Conservation (phyloP, 2,797 vertebrate genomes). For the Acomys russatus region DNA sequence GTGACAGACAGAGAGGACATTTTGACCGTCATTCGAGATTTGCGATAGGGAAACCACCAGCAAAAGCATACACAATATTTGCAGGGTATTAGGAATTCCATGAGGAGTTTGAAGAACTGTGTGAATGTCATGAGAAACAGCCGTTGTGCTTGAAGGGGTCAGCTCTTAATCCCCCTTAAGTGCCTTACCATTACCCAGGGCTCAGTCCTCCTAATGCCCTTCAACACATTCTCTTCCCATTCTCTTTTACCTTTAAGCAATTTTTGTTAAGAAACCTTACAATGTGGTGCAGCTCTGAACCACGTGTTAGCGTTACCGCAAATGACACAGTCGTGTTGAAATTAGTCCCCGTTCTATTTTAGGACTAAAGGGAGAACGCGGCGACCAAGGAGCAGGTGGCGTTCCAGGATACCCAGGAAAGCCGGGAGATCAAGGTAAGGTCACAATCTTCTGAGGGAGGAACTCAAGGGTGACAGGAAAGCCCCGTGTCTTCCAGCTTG, state of each 20-base stretch:
- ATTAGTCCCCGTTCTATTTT: constrained; percentile 72
- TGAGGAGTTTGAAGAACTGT: constrained; percentile 2
- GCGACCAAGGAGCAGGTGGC: constrained; percentile 91
- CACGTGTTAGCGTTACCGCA: constrained; percentile 22
- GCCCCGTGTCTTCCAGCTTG: neutral
- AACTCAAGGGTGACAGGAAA: rapidly evolving
- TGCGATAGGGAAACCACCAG: neutral
- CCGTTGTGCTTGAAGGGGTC: neutral
- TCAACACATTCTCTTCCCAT: neutral
- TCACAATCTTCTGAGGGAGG: rapidly evolving
- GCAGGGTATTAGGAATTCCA: neutral
- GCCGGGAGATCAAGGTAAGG: constrained; percentile 94
- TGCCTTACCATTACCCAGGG: neutral
- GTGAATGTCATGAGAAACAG: neutral
- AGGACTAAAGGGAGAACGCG: constrained; percentile 96
- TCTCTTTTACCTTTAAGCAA: neutral
- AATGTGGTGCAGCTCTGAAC: neutral
- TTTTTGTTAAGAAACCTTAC: neutral
- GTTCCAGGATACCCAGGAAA: constrained; percentile 93
- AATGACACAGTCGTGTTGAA: neutral
- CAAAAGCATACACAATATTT: neutral
- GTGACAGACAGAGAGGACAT: neutral
- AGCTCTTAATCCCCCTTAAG: neutral
- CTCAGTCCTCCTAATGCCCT: neutral
- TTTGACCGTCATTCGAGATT: constrained; percentile 18